Base-by-base conservation (phyloP, 2,113 vertebrate species). In the Lontra canadensis region DNA sequence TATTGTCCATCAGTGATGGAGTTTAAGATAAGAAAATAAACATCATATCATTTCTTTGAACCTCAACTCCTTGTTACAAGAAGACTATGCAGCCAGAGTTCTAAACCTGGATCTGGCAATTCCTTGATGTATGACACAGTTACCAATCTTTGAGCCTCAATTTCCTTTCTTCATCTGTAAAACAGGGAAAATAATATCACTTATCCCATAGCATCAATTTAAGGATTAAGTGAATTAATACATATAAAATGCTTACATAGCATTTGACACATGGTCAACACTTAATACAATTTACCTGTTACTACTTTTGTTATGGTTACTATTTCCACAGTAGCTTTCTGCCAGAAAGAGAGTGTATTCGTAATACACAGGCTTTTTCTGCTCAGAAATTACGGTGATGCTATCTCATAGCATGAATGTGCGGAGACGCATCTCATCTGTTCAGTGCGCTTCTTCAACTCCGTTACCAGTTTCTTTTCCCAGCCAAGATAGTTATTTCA, bases 21-120 rank as follows among this genome's bases (percentile, higher is more conserved):
- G 7, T 84, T 96, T 80, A 93, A 87, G 4, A 11, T 87, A 96
- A 88, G 61, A 7, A 92, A 79, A 78, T 82, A 92, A 81, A 79
- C 17, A 65, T 11, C 17, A 57, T 8, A 25, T 61, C 59, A 74
- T 88, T 49, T 63, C 18, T 94, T 82, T 49, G 52, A 67, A 73
- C 8, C 14, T 89, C 8, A 79, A 31, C 2, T 61, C 29, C 31
- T 55, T 73, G n/a, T 67, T 81, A 83, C 63, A 25, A 59, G 39
- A 83, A 61, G 15, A 29, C 20, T 73, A 7, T 82, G 12, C 4
- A 55, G 39, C 11, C 2, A 49, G 52, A 34, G 3, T 69, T 81
- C 7, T 73, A 94, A 94, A 26, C 14, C 31, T 79, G 59, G 4
- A 55, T 49, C 36, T 76, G 47, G 13, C 63, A 9, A 55, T 84